These are phyloP conservation scores for Drosophila macrospina DNA, from an alignment of 2,888 invertebrate species.

Conservation along the genomic window DNA sequence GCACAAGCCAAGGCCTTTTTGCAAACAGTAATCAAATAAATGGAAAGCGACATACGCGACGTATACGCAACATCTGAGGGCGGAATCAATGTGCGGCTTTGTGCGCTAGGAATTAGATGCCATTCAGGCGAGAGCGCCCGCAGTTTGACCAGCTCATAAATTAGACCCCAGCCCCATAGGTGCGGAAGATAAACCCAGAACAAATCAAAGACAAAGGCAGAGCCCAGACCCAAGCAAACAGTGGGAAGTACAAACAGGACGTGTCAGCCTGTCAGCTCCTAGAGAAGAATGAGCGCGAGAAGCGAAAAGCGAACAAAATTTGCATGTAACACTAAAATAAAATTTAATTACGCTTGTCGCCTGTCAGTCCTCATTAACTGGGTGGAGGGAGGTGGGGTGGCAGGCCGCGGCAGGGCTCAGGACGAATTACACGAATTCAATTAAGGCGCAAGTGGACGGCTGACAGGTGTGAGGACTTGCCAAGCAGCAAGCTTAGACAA, in stretches of 20 bases:
- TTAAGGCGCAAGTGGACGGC: slow-evolving; percentile 69
- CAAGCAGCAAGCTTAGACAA: slow-evolving; percentile 58
- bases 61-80: slow-evolving; percentile 55
- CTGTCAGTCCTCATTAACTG: slow-evolving; percentile 84
- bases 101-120: slow-evolving; percentile 49
- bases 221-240: slow-evolving; percentile 1
- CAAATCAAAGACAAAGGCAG: slow-evolving; percentile 56
- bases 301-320: slow-evolving; percentile 54
- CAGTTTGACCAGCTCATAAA: slow-evolving; percentile 64
- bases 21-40: slow-evolving; percentile 22
- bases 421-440: slow-evolving; percentile 79
- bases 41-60: slow-evolving; percentile 36
- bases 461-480: slow-evolving; percentile 67
- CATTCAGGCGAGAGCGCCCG: slow-evolving; percentile 59
- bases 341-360: slow-evolving; percentile 84
- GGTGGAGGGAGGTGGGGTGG: slow-evolving; percentile 24
- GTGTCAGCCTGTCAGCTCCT: slow-evolving; percentile 25
- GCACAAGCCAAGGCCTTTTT: slow-evolving; percentile 15
- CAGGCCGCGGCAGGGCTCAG: slow-evolving; percentile 1
- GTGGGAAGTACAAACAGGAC: slow-evolving; percentile 1
- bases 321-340: slow-evolving; percentile 83
- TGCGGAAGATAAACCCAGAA: slow-evolving; percentile 30
- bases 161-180: slow-evolving; percentile 29
- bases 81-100: slow-evolving; percentile 54
- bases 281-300: slow-evolving; percentile 22